Evolutionary conservation across 2,888 invertebrate genomes (phyloP), one percentile per base, ranked within the genome.

Genomic region (Hirtodrosophila trivittata): DNA sequence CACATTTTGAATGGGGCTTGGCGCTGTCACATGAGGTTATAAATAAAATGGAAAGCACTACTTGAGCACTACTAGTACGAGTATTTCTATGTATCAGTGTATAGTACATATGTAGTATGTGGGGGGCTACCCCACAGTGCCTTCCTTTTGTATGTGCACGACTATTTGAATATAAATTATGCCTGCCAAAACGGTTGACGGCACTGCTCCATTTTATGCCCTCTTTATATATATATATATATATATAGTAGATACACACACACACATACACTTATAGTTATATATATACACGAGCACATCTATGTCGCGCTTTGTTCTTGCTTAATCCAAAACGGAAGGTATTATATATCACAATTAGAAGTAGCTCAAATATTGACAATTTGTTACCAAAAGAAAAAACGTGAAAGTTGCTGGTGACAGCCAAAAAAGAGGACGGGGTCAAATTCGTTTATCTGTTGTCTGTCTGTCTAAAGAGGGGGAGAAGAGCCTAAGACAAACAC

Each of bases 11-110:
- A 66, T 75, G 60, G 58, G 37, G 42, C 56, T 54, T 14, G 73
- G 33, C 60, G 33, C 60, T 65, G 57, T 65, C 82, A 54, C 58
- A 77, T 41, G 50, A 69, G 75, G 67, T 74, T 78, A 78, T 82
- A 78, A 78, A 78, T 78, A 78, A 78, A 70, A 63, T 46, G 60
- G 62, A 63, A 76, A 66, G 64, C 75, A 81, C 70, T 78, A 65
- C 58, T 81, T 62, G 56, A 66, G 63, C 57, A 60, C 38, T 32
- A 50, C 43, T 37, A 50, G 35, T 35, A 10, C 18, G 18, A 33
- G 26, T 33, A 13, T 33, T 18, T 30, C 30, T 54, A 45, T 33
- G 43, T 45, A 28, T 28, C 28, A 37, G 43, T 35, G 30, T 42
- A 55, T 42, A 37, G 51, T 41, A 32, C 5, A 21, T 38, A 42